Evolutionary conservation across 2,113 vertebrate species (phyloP), one percentile per base, ranked within the genome.

Genomic region (Trematocara stigmaticum): DNA sequence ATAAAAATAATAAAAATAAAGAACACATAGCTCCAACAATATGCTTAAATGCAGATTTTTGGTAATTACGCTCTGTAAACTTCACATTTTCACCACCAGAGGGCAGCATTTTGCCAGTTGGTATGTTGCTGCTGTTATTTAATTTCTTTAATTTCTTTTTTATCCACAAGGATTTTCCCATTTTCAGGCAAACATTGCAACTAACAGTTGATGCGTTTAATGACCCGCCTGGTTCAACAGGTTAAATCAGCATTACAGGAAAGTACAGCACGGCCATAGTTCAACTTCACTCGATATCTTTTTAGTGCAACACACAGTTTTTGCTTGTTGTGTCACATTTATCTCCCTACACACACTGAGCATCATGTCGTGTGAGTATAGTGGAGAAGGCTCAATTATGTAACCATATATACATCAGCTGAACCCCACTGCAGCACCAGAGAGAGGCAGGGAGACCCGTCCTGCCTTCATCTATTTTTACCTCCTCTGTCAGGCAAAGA

Each of bases 391-490:
- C 29, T 79, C 78, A 84, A 71, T 94, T 92, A 94, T 92, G 87
- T 91, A 91, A 94, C 81, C 31, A 81, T 42, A 66, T 78, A 57
- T 57, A 87, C 59, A 79, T 87, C 20, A 3, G 18, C 79, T 92
- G 89, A 90, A 91, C 92, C 88, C 88, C 92, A 91, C 87, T 89
- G 90, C 92, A 92, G 90, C 79, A 89, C n/a, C 38, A 51, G 35
- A 84, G 34, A 42, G 26, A 64, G 82, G 83, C 34, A 71, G 69
- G 49, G 91, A 87, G 71, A 83, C 45, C 38, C 1, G 79, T 84
- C 88, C 79, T 87, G 83, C 79, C 83, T 81, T 76, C 69, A 7
- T 93, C 89, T 93, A 89, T 93, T 91, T 93, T 87, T 91, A 90
- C 88, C 80, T 78, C 90, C 81, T 47, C 87, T 42, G 78, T 74